phyloP scores from a whole-genome alignment of 2,113 vertebrate genomes.

The Melanerpes aurifrons region DNA sequence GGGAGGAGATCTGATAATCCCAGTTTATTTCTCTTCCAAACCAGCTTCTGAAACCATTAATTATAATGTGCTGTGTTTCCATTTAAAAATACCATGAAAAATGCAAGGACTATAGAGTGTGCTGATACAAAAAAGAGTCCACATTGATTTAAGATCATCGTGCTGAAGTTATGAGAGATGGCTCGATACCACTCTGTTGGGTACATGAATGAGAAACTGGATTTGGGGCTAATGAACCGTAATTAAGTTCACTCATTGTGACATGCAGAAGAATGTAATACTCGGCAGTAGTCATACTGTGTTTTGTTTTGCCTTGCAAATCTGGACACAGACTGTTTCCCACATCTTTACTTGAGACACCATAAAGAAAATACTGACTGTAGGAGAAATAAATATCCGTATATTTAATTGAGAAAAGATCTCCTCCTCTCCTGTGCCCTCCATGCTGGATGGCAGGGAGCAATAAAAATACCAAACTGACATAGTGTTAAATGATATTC shows the following conservation, averaged over 20 bases:
- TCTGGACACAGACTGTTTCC: slow-evolving; percentile 43
- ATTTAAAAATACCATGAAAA: background rate
- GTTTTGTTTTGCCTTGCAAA: slow-evolving; percentile 56
- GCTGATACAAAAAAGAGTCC: background rate
- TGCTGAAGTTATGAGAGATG: slow-evolving; percentile 47
- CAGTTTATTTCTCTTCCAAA: slow-evolving; percentile 1
- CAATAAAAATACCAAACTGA: background rate
- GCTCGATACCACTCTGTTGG: slow-evolving; percentile 42
- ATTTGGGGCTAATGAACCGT: slow-evolving; percentile 58
- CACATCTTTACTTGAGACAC: slow-evolving; percentile 10
- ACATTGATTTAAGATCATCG: slow-evolving; percentile 45
- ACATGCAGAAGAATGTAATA: slow-evolving; percentile 51
- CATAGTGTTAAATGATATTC: background rate
- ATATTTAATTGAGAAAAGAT: background rate
- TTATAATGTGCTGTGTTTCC: background rate
- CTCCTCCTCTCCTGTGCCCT: background rate
- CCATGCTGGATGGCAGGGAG: background rate
- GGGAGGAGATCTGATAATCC: slow-evolving; percentile 39
- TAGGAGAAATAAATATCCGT: slow-evolving; percentile 8
- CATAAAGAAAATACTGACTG: background rate
- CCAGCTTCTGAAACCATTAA: slow-evolving; percentile 28
- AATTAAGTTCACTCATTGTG: slow-evolving; percentile 64
- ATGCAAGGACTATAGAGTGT: background rate
- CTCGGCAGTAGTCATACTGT: slow-evolving; percentile 23
- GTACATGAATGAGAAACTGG: slow-evolving; percentile 42